These are phyloP conservation scores for Pelobates cultripes DNA, from an alignment of 2,797 vertebrate genomes.

Conservation along the genomic window DNA sequence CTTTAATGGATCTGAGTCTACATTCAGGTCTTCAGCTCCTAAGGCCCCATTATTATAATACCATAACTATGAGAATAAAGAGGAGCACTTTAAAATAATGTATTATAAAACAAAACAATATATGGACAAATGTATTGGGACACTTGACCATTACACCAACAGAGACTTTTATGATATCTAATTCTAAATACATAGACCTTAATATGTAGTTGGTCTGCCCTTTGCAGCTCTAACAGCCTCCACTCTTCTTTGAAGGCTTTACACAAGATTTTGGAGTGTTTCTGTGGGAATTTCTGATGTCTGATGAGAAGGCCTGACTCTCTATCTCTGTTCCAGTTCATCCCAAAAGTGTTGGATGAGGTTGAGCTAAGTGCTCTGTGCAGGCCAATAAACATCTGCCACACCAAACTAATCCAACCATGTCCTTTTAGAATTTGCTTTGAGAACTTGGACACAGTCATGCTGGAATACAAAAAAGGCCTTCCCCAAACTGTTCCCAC, in stretches of 20 bases:
- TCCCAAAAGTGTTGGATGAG: not conserved
- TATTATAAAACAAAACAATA: too few species aligned
- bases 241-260: slow-evolving; percentile 3
- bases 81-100: too few species aligned
- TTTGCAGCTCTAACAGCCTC: slow-evolving; percentile 2
- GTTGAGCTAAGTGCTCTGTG: not conserved
- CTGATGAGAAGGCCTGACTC: too few species aligned
- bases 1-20: too few species aligned
- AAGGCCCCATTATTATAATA: too few species aligned
- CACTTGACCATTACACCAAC: not conserved
- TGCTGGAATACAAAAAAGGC: not conserved
- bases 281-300: not conserved
- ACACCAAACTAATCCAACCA: not conserved
- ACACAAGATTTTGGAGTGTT: slow-evolving; percentile 6
- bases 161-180: not conserved
- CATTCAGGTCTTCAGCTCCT: too few species aligned
- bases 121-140: not conserved
- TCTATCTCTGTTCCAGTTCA: not conserved
- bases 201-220: slow-evolving; percentile 2
- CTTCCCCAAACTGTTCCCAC: not conserved
- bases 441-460: not conserved
- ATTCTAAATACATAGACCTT: not conserved
- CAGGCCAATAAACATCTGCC: not conserved
- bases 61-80: too few species aligned
- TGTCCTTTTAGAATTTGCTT: not conserved